Conservation (phyloP, 2,113 vertebrate genomes). For the Xiphophorus hellerii region DNA sequence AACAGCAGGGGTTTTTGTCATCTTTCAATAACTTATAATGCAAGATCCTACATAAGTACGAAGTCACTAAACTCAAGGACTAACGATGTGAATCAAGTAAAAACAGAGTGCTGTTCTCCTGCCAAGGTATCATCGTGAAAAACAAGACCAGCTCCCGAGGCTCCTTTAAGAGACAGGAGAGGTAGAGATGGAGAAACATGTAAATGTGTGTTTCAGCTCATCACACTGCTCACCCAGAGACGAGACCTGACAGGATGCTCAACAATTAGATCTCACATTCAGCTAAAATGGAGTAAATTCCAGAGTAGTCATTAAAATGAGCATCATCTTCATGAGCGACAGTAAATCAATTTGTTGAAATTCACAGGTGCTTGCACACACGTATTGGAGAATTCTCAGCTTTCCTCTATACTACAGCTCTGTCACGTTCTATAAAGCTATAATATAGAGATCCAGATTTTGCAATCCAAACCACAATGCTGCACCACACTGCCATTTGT, state of each 20-base stretch:
- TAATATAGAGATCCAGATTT: background rate
- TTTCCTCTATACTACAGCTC: background rate
- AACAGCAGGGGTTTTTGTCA: background rate
- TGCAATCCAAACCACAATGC: constrained; percentile 2
- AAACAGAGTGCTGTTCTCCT: too few species aligned
- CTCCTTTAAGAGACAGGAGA: constrained; percentile 19
- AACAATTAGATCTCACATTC: constrained; percentile 62
- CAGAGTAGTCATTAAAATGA: constrained; percentile 33
- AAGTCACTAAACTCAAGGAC: too few species aligned
- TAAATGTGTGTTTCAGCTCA: constrained; percentile 42
- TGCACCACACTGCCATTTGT: background rate
- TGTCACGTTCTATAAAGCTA: constrained; percentile 12
- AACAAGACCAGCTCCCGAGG: constrained; percentile 3
- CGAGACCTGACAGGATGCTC: constrained; percentile 48
- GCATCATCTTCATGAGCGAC: constrained; percentile 34
- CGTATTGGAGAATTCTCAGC: background rate
- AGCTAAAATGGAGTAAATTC: constrained; percentile 42
- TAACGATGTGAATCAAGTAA: too few species aligned
- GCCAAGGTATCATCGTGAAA: too few species aligned
- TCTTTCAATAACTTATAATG: background rate
- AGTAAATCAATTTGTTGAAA: constrained; percentile 48
- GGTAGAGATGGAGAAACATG: background rate
- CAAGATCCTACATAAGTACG: too few species aligned
- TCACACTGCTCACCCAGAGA: constrained; percentile 38
- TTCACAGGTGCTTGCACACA: constrained; percentile 42